These are phyloP conservation scores for Andrena haemorrhoa DNA, from an alignment of 2,888 invertebrate species.

Conservation along the genomic window DNA sequence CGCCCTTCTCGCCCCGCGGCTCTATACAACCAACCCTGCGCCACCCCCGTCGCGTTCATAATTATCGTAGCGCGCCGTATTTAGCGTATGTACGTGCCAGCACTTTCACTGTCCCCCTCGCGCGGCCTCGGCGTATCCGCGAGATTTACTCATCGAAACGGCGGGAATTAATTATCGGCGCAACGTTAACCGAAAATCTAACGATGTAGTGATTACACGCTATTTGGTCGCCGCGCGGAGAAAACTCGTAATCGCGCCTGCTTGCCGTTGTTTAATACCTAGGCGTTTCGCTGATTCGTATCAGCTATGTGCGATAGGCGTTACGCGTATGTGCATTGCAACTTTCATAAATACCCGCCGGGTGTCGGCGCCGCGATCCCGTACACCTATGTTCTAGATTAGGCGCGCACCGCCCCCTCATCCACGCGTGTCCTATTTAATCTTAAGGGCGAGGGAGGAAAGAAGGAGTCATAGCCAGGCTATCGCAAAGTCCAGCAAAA, in stretches of 20 bases:
- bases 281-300: slow-evolving; percentile 30
- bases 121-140: background rate
- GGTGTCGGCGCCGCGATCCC: background rate
- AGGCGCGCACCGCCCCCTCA: background rate
- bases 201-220: slow-evolving; percentile 48
- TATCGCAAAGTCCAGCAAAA: slow-evolving; percentile 26
- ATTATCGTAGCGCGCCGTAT: slow-evolving; percentile 17
- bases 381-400: background rate
- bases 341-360: slow-evolving; percentile 24
- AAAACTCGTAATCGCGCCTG: slow-evolving; percentile 10
- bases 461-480: background rate
- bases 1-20: background rate
- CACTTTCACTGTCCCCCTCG: slow-evolving; percentile 30
- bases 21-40: background rate
- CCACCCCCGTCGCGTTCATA: background rate
- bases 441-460: slow-evolving; percentile 17
- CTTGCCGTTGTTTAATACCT: slow-evolving; percentile 32
- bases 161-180: slow-evolving; percentile 43
- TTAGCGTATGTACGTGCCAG: background rate
- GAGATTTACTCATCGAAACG: slow-evolving; percentile 42
- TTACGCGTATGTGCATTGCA: slow-evolving; percentile 9
- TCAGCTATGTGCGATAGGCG: slow-evolving; percentile 21
- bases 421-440: background rate
- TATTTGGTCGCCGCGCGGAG: background rate
- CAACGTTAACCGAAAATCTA: slow-evolving; percentile 59